Conservation (phyloP, 2,888 invertebrate genomes). For the Conus canariensis region DNA sequence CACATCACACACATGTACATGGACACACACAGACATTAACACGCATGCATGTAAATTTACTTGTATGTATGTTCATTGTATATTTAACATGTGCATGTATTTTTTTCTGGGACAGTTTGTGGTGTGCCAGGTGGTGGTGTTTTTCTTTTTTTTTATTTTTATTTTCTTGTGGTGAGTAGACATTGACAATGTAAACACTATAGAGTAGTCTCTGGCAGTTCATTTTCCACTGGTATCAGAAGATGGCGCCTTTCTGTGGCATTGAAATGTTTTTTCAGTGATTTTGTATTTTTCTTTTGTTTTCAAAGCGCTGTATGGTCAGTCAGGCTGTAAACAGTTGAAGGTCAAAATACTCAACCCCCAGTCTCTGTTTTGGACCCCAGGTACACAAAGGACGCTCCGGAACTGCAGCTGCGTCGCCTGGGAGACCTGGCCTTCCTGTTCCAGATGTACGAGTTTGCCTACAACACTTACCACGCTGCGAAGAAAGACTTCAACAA, state of each 20-base stretch:
- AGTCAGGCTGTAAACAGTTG: no score
- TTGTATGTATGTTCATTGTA: not conserved
- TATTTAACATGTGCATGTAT: not conserved
- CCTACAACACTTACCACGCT: conserved; percentile 95
- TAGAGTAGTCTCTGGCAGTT: no score
- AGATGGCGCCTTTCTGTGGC: no score
- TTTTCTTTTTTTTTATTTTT: no score
- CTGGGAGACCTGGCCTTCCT: conserved; percentile 97
- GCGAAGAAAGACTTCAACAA: conserved; percentile 98
- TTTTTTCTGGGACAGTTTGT: not conserved
- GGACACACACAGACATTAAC: not conserved
- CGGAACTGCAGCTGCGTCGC: conserved; percentile 94
- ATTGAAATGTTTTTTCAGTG: no score
- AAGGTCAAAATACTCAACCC: no score
- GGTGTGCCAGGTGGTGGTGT: no score
- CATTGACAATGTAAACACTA: not conserved
- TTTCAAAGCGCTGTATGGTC: no score
- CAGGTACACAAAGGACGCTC: conserved; percentile 81
- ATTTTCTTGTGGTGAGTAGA: not conserved
- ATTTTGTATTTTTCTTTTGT: no score
- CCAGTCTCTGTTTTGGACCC: no score
- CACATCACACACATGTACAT: no score
- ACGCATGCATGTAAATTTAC: not conserved
- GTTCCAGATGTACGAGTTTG: conserved; percentile 94
- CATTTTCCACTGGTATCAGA: no score